Percentiles rank a stretch among this genome's conserved stretches.
Evolutionary conservation across 2,888 invertebrate species (phyloP).

Genomic region (Tetrapedia diversipes): DNA sequence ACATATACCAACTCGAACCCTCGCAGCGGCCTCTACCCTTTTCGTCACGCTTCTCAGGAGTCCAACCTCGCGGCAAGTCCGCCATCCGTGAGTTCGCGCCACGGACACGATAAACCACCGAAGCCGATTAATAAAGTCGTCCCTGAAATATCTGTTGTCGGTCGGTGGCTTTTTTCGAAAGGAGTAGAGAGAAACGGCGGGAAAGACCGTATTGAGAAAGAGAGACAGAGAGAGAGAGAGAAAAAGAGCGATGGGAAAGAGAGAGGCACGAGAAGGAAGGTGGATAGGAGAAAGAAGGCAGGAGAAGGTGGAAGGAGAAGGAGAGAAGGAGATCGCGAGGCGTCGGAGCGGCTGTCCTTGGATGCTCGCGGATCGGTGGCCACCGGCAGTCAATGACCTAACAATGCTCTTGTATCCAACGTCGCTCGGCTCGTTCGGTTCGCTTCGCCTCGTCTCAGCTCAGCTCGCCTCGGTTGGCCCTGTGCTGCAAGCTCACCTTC

Average conservation of each 20-base stretch:
- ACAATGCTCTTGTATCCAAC: constrained; percentile 78
- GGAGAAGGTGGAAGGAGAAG: constrained; percentile 2
- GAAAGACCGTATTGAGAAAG: not conserved
- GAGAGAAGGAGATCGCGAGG: constrained; percentile 56
- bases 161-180: constrained; percentile 28
- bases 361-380: constrained; percentile 81
- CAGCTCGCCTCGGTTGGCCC: constrained; percentile 67
- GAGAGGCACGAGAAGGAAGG: constrained; percentile 17
- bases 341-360: constrained; percentile 81
- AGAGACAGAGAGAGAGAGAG: not conserved
- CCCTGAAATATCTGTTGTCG: constrained; percentile 23
- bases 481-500: constrained; percentile 57
- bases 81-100: not conserved
- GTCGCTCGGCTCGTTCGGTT: constrained; percentile 72
- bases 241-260: not conserved
- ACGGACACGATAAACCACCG: constrained; percentile 7
- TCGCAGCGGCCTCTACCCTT: no score
- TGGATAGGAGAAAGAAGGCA: constrained; percentile 9
- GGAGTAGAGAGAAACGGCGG: constrained; percentile 10
- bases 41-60: not conserved
- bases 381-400: constrained; percentile 82
- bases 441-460: constrained; percentile 70
- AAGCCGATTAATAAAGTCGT: constrained; percentile 45
- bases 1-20: not conserved
- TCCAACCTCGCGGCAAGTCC: not conserved